Evolutionary conservation across 2,888 invertebrate species (phyloP), one percentile per base, ranked within the genome.

Genomic region (Pseudococcus viburni): DNA sequence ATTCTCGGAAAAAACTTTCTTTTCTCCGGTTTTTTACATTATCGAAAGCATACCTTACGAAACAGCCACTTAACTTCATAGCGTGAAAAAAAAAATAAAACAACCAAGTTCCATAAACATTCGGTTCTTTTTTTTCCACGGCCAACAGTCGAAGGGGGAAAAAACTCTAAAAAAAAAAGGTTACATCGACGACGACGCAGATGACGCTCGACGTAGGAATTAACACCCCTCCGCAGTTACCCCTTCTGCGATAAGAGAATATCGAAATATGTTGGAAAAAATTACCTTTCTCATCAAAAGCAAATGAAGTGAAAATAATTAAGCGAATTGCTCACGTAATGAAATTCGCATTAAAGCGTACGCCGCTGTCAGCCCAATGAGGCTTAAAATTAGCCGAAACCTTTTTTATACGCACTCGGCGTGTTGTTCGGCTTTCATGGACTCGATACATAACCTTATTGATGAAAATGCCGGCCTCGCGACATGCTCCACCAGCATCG

Each of bases 301-400:
- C 64, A 64, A 64, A 64, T 64, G 64, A 64, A 64, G 64, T 64
- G 64, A 64, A 64, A 64, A 64, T 64, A 64, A 64, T 64, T 64
- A 64, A 64, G 22, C 64, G 64, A 64, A 64, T 64, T 64, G 64
- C 64, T 64, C 64, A 22, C 64, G 64, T 64, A 64, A 64, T 64
- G 64, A 64, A 64, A 64, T 64, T 64, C 64, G 22, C 64, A 64
- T 64, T 64, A 64, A 64, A 64, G 64, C 64, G 64, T 64, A 64
- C 64, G 64, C 64, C 12, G 64, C 22, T 64, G 64, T 64, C 64
- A 22, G 64, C 64, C 64, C 64, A 64, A 64, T 64, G 64, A 64
- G 64, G 64, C 64, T 64, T 64, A 64, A 64, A 64, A 64, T 64
- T 64, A 64, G 8, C 64, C 64, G 5, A 64, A 64, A 22, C 64